These are phyloP conservation scores for Orestias chungarensis DNA, from an alignment of 2,797 vertebrate species.

Conservation along the genomic window DNA sequence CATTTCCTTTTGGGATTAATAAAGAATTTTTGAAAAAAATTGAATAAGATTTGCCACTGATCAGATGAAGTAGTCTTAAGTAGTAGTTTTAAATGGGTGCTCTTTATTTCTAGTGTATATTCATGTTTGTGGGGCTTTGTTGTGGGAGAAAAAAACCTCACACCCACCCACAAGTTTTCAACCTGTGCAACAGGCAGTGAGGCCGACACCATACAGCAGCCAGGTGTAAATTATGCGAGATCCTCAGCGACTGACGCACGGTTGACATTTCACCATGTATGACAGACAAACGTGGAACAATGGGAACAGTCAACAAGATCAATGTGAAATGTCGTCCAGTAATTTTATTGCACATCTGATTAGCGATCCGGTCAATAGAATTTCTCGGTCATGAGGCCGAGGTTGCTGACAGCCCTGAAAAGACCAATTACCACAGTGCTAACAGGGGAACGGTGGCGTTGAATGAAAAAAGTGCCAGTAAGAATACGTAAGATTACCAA, in stretches of 20 bases:
- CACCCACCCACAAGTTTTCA: slow-evolving; percentile 24
- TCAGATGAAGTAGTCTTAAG: no score
- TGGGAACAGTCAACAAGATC: slow-evolving; percentile 17
- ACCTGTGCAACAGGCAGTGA: slow-evolving; percentile 20
- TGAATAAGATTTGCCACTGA: no score
- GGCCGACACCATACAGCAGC: slow-evolving; percentile 38
- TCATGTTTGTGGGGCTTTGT: no score
- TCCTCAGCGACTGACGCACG: slow-evolving; percentile 30
- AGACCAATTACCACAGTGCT: slow-evolving; percentile 4
- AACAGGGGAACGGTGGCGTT: not conserved
- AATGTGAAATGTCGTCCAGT: slow-evolving; percentile 13
- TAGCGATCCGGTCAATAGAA: slow-evolving; percentile 23
- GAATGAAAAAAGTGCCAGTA: not conserved
- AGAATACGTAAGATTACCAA: not conserved
- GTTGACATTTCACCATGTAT: slow-evolving; percentile 40
- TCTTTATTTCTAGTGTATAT: no score
- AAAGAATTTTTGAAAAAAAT: no score
- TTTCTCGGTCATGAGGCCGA: not conserved
- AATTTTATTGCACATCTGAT: slow-evolving; percentile 16
- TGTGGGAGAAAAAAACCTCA: no score
- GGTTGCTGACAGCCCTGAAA: slow-evolving; percentile 2
- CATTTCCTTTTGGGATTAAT: no score
- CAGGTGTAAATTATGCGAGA: slow-evolving; percentile 27
- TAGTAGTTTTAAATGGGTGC: no score
- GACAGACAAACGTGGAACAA: slow-evolving; percentile 26